Conservation (phyloP, 2,113 vertebrate species). For the Glareola pratincola region DNA sequence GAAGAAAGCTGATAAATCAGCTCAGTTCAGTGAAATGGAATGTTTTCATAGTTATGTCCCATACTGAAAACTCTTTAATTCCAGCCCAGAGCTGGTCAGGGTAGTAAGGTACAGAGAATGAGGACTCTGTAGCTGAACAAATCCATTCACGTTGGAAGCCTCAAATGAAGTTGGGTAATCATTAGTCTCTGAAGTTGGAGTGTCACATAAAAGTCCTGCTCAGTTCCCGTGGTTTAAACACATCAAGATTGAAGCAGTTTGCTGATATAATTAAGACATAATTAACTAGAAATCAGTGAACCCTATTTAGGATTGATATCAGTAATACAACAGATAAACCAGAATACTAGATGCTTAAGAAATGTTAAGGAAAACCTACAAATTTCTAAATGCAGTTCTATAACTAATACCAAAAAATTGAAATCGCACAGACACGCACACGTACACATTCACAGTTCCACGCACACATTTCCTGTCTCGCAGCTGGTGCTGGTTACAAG, state of each 20-base stretch:
- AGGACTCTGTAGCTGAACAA: neutral
- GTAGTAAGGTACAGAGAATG: neutral
- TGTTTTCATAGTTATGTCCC: neutral
- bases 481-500: neutral
- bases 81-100: neutral
- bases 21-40: neutral
- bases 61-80: neutral
- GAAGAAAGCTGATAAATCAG: neutral
- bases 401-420: neutral
- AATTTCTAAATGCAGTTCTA: neutral
- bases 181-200: neutral
- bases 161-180: neutral
- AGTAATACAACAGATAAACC: neutral
- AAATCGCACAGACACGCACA: neutral
- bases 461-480: fast-evolving
- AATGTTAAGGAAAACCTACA: neutral
- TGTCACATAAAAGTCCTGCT: neutral
- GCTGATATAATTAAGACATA: neutral
- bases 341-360: neutral
- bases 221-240: neutral
- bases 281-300: neutral
- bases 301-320: neutral
- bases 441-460: neutral
- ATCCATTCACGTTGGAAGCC: neutral
- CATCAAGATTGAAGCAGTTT: neutral